Conservation (phyloP, 2,888 invertebrate genomes). For the Amphipoea oculea region DNA sequence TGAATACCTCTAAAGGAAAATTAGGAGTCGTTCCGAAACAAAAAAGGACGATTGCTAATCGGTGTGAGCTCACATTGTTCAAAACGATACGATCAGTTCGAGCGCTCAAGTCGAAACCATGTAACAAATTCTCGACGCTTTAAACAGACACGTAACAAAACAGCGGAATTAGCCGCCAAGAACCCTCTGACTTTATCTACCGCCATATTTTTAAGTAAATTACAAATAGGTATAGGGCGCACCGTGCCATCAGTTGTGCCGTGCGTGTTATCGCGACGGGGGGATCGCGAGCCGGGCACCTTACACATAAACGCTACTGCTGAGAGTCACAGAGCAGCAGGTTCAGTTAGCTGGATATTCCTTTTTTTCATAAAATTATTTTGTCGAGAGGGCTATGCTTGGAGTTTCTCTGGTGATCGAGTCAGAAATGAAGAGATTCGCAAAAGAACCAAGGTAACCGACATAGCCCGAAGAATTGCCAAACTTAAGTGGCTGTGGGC, state of each 20-base stretch:
- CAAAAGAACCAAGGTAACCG: too few relatives aligned
- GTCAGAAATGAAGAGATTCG: too few relatives aligned
- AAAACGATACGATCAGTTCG: slow-evolving; percentile 58
- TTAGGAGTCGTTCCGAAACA: slow-evolving; percentile 38
- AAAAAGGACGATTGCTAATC: slow-evolving; percentile 55
- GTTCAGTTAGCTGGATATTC: background rate
- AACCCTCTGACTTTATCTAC: slow-evolving; percentile 83
- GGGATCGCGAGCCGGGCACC: slow-evolving; percentile 83
- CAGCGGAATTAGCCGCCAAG: slow-evolving; percentile 81
- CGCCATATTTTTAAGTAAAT: slow-evolving; percentile 90
- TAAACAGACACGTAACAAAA: slow-evolving; percentile 77
- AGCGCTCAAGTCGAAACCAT: slow-evolving; percentile 59
- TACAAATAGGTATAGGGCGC: slow-evolving; percentile 88
- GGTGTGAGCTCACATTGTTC: slow-evolving; percentile 46
- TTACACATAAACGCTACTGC: slow-evolving; percentile 75
- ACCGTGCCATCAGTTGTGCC: slow-evolving; percentile 84
- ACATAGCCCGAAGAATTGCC: too few relatives aligned
- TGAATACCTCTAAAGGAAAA: slow-evolving; percentile 50
- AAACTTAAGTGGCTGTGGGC: too few relatives aligned
- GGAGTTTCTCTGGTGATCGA: too few relatives aligned
- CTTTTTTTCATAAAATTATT: too few relatives aligned
- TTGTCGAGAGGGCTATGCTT: too few relatives aligned
- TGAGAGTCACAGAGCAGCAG: slow-evolving; percentile 65
- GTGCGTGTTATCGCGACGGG: slow-evolving; percentile 87
- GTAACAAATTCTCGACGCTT: slow-evolving; percentile 75